These are phyloP conservation scores for Engystomops pustulosus DNA, from an alignment of 2,113 vertebrate genomes.

Conservation along the genomic window DNA sequence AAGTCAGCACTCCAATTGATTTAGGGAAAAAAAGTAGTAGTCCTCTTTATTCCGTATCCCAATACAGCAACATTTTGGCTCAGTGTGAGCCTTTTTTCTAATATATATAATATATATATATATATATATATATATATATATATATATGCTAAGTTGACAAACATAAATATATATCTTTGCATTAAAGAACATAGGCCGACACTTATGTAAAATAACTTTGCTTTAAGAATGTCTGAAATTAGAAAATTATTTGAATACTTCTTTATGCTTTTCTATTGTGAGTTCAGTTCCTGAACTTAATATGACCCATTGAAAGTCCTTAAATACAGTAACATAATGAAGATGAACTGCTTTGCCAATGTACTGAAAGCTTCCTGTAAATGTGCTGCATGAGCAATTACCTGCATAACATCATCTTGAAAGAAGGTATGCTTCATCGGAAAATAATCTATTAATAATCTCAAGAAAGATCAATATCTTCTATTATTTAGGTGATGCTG, in stretches of 20 bases:
- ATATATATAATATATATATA: too few species aligned
- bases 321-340: constrained; percentile 63
- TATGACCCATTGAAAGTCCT: constrained; percentile 62
- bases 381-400: constrained; percentile 57
- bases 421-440: constrained; percentile 59
- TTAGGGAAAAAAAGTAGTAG: too few species aligned
- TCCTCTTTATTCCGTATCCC: too few species aligned
- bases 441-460: constrained; percentile 67
- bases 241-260: constrained; percentile 12
- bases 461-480: constrained; percentile 72
- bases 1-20: too few species aligned
- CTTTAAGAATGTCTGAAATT: constrained; percentile 2
- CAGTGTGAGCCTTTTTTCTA: too few species aligned
- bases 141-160: background rate
- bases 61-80: too few species aligned
- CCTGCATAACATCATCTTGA: constrained; percentile 61
- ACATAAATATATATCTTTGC: background rate
- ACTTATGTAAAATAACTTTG: background rate
- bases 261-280: constrained; percentile 8
- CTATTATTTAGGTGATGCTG: constrained; percentile 69
- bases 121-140: too few species aligned
- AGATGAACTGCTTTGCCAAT: constrained; percentile 63
- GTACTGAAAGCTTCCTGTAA: constrained; percentile 61
- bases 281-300: constrained; percentile 65
- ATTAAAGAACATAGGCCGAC: background rate